These are phyloP conservation scores for Panonychus citri DNA, from an alignment of 1,140 invertebrate species.

Conservation along the genomic window DNA sequence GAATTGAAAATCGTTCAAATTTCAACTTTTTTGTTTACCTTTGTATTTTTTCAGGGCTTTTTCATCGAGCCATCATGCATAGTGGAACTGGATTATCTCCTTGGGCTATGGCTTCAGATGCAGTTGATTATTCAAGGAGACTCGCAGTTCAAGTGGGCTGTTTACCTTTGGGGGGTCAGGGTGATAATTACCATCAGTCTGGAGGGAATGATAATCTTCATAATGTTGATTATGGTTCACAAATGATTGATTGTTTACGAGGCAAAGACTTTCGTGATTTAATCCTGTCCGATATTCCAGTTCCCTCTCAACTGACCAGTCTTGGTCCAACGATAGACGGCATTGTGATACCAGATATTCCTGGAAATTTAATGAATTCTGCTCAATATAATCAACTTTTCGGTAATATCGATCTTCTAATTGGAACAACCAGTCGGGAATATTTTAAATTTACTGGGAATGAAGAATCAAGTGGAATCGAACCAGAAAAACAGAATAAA, in stretches of 20 bases:
- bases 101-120: conserved; percentile 35
- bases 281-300: conserved; percentile 20
- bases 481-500: conserved; percentile 46
- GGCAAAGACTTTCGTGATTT: conserved; percentile 36
- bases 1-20: too few relatives aligned
- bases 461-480: not conserved
- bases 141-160: conserved; percentile 72
- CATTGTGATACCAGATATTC: conserved; percentile 22
- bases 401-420: conserved; percentile 58
- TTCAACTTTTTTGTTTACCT: not conserved
- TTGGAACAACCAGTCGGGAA: conserved; percentile 42
- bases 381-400: conserved; percentile 10
- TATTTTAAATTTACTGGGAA: not conserved
- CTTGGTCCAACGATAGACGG: conserved; percentile 45
- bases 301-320: not conserved
- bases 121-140: conserved; percentile 21
- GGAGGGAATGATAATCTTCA: too few relatives aligned
- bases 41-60: conserved; percentile 30
- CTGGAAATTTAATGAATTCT: conserved; percentile 2
- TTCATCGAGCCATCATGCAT: conserved; percentile 46
- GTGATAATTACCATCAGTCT: conserved; percentile 21
- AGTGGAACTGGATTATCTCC: conserved; percentile 50
- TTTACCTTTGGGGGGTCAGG: too few relatives aligned
- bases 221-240: conserved; percentile 21
- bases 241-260: conserved; percentile 53